Conservation (phyloP, 2,113 vertebrate genomes). For the Spilogale gracilis region DNA sequence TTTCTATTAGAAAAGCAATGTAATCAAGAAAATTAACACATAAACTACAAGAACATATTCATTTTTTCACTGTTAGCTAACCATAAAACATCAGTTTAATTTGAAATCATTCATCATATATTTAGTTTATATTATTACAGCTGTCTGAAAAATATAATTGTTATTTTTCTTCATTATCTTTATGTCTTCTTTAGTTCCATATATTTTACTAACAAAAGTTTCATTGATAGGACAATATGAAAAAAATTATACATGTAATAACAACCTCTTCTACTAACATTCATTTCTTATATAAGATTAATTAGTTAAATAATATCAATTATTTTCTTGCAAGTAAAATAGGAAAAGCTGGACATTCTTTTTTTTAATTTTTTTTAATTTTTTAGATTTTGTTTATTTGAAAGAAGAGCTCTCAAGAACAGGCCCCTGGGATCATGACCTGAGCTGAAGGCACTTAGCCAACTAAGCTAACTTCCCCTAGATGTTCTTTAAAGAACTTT, state of each 20-base stretch:
- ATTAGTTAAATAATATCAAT: not conserved
- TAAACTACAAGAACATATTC: constrained; percentile 59
- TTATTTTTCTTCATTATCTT: constrained; percentile 60
- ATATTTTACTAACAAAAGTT: constrained; percentile 63
- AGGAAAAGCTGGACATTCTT: not conserved
- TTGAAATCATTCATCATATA: constrained; percentile 79
- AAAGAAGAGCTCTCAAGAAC: no score
- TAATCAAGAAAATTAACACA: constrained; percentile 78
- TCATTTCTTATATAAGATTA: not conserved
- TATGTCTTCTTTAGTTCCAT: constrained; percentile 71
- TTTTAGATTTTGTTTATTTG: no score
- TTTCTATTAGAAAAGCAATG: constrained; percentile 81
- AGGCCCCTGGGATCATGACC: no score
- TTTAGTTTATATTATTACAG: constrained; percentile 71
- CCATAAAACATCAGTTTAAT: constrained; percentile 74
- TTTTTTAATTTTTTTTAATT: no score
- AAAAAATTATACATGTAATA: constrained; percentile 37
- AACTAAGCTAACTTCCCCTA: no score
- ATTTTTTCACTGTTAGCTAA: constrained; percentile 80
- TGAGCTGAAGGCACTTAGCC: no score
- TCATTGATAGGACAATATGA: constrained; percentile 36
- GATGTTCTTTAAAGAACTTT: not conserved
- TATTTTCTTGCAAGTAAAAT: not conserved
- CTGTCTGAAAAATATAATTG: constrained; percentile 74
- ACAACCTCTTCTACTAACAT: not conserved